These are phyloP conservation scores for Penaeus indicus DNA, from an alignment of 1,140 invertebrate species.

Conservation along the genomic window DNA sequence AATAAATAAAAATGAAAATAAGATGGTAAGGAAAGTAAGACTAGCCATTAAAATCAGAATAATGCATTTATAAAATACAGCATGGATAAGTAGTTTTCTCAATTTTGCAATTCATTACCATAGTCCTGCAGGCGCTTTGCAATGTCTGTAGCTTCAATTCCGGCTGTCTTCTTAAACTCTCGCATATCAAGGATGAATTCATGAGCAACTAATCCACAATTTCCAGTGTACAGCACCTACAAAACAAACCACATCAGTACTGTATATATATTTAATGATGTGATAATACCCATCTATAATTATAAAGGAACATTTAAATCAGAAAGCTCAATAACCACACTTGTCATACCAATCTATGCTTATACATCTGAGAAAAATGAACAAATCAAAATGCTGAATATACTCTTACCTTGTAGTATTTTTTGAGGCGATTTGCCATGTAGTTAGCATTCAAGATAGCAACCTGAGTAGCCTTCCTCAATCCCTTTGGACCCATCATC, in stretches of 20 bases:
- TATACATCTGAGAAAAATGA: not conserved
- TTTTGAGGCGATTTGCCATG: conserved; percentile 89
- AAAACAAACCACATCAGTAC: not conserved
- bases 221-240: conserved; percentile 87
- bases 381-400: not conserved
- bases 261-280: not conserved
- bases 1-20: not conserved
- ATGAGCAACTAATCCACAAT: conserved; percentile 89
- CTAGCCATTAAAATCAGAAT: not conserved
- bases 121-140: conserved; percentile 99
- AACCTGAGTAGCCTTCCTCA: conserved; percentile 93
- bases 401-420: conserved; percentile 80
- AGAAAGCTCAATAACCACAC: not conserved
- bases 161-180: conserved; percentile 94
- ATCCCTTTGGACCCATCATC: conserved; percentile 95
- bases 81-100: conserved; percentile 22
- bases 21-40: not conserved
- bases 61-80: not conserved
- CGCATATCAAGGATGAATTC: conserved; percentile 98
- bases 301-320: not conserved
- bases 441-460: conserved; percentile 99
- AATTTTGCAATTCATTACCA: conserved; percentile 73
- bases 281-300: not conserved
- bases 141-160: conserved; percentile 96
- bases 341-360: not conserved